A percentile compares a stretch with the other conserved stretches of the same genome.
phyloP scores from a whole-genome alignment of 2,888 invertebrate genomes.

The Tanaodytes sp. region DNA sequence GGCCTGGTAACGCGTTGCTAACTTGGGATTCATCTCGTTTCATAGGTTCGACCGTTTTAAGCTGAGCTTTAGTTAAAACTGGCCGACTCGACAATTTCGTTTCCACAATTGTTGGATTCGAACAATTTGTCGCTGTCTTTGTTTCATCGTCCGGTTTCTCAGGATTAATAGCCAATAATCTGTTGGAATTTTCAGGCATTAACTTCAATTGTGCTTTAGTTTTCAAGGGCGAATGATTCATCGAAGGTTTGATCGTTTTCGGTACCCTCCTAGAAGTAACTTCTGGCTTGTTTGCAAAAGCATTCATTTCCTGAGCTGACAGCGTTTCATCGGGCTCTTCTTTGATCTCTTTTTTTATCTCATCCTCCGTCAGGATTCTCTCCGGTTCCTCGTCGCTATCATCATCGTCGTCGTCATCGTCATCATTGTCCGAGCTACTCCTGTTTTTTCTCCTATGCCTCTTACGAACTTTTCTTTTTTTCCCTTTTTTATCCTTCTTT shows the following conservation, averaged over 20 bases:
- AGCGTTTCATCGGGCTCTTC: conserved; percentile 32
- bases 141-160: conserved; percentile 20
- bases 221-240: conserved; percentile 50
- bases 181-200: conserved; percentile 57
- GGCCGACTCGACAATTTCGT: conserved; percentile 6
- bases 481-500: conserved; percentile 56
- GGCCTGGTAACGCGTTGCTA: neutral
- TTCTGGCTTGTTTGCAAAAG: too few species aligned
- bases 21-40: neutral
- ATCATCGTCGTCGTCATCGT: conserved; percentile 15
- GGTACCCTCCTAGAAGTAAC: too few species aligned
- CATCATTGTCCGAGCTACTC: conserved; percentile 43
- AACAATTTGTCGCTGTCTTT: neutral
- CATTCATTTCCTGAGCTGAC: neutral
- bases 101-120: conserved; percentile 15
- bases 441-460: conserved; percentile 50
- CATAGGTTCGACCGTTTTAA: conserved; percentile 34
- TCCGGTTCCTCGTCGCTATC: conserved; percentile 8
- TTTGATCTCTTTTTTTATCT: conserved; percentile 61
- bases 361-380: conserved; percentile 59
- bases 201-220: conserved; percentile 66
- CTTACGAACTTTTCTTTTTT: conserved; percentile 56
- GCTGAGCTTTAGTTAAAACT: conserved; percentile 39
- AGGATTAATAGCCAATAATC: conserved; percentile 24
- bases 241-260: conserved; percentile 29